phyloP scores from a whole-genome alignment of 2,113 vertebrate genomes.

The Channa maculata region DNA sequence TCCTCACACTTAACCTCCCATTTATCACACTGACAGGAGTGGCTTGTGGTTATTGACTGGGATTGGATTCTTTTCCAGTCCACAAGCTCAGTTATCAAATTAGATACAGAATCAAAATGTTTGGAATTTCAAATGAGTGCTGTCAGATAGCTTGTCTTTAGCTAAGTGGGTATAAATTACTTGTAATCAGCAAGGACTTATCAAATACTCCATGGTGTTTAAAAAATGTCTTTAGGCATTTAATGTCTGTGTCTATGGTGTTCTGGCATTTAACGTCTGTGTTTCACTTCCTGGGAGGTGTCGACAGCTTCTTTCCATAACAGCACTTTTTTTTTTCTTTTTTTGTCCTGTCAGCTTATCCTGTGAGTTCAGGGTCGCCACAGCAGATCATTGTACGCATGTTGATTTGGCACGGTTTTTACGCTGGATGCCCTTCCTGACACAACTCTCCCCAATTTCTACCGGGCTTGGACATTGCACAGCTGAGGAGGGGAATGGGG shows the following conservation, averaged over 20 bases:
- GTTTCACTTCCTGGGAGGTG: too few relatives aligned
- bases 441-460: too few relatives aligned
- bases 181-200: slow-evolving; percentile 20
- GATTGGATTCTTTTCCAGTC: slow-evolving; percentile 56
- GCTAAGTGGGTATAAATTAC: slow-evolving; percentile 27
- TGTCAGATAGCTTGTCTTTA: slow-evolving; percentile 49
- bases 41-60: slow-evolving; percentile 71
- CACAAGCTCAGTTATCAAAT: slow-evolving; percentile 62
- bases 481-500: too few relatives aligned
- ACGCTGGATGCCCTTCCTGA: too few relatives aligned
- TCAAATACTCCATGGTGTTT: slow-evolving; percentile 13
- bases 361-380: too few relatives aligned
- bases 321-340: too few relatives aligned
- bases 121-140: slow-evolving; percentile 58
- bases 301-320: too few relatives aligned
- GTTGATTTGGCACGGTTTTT: too few relatives aligned
- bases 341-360: too few relatives aligned
- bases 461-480: too few relatives aligned
- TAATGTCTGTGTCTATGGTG: background rate
- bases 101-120: slow-evolving; percentile 57
- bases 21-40: slow-evolving; percentile 74
- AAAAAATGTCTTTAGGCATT: background rate
- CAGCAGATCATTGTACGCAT: too few relatives aligned
- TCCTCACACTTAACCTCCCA: slow-evolving; percentile 59
- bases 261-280: too few relatives aligned